phyloP scores from a whole-genome alignment of 30 jellyfish, hydroid and myxozoan genomes.

The Turritopsis dohrnii region DNA sequence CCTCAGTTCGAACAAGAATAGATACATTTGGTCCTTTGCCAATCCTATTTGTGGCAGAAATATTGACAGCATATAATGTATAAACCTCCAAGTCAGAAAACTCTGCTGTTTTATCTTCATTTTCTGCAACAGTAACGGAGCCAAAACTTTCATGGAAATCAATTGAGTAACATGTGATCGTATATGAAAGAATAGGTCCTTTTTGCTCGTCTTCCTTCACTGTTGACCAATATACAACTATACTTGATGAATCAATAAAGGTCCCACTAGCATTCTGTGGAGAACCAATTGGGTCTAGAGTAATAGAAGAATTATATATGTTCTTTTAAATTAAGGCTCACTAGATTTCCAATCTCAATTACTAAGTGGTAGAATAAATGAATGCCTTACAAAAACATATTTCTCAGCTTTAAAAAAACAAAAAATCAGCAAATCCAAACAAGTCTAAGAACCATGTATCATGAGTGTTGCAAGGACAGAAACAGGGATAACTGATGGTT shows the following conservation, averaged over 20 bases:
- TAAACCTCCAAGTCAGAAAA: not conserved
- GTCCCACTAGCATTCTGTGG: not conserved
- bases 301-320: not conserved
- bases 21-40: not conserved
- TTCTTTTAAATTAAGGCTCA: no score
- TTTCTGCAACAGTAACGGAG: not conserved
- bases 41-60: not conserved
- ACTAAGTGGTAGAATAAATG: no score
- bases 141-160: not conserved
- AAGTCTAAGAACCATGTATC: no score
- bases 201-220: not conserved
- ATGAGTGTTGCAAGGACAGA: no score
- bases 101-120: not conserved
- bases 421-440: not conserved
- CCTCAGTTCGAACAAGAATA: slow-evolving; percentile 3
- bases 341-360: no score
- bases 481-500: no score
- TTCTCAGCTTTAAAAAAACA: no score
- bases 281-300: slow-evolving; percentile 3
- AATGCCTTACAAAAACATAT: no score
- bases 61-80: not conserved
- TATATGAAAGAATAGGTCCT: not conserved
- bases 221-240: not conserved
- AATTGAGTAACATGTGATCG: not conserved
- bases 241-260: not conserved